Conservation (phyloP, 2,113 vertebrate species). For the Dasyornis broadbenti region DNA sequence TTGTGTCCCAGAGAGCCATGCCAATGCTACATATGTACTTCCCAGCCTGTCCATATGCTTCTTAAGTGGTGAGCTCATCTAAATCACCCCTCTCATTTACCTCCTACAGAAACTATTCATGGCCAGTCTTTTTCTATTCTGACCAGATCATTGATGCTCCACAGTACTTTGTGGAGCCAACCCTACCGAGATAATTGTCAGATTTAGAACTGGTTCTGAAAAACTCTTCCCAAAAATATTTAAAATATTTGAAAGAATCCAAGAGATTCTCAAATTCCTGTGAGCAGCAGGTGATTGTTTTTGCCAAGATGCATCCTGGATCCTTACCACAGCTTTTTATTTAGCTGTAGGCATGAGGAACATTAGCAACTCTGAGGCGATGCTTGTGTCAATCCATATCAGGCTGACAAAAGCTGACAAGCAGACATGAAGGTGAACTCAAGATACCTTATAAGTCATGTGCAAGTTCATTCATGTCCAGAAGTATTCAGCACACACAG, state of each 20-base stretch:
- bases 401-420: not conserved
- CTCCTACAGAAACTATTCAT: constrained; percentile 61
- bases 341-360: not conserved
- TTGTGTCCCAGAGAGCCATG: not conserved
- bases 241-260: constrained; percentile 63
- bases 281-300: constrained; percentile 59
- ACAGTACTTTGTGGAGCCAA: constrained; percentile 25
- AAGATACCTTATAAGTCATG: not conserved
- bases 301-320: constrained; percentile 30
- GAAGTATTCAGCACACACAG: not conserved
- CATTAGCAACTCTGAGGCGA: not conserved
- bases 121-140: constrained; percentile 49
- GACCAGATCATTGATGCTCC: not conserved
- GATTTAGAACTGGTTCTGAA: constrained; percentile 46
- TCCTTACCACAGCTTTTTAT: constrained; percentile 8
- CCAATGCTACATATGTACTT: not conserved
- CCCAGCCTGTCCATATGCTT: constrained; percentile 42
- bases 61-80: constrained; percentile 61
- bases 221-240: constrained; percentile 50
- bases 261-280: constrained; percentile 42
- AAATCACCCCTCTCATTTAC: constrained; percentile 51
- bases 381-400: not conserved
- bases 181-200: constrained; percentile 44
- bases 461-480: not conserved
- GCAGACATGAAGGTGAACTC: not conserved